Evolutionary conservation across 1,140 invertebrate species (phyloP).

Genomic region (Archivesica marissinica): DNA sequence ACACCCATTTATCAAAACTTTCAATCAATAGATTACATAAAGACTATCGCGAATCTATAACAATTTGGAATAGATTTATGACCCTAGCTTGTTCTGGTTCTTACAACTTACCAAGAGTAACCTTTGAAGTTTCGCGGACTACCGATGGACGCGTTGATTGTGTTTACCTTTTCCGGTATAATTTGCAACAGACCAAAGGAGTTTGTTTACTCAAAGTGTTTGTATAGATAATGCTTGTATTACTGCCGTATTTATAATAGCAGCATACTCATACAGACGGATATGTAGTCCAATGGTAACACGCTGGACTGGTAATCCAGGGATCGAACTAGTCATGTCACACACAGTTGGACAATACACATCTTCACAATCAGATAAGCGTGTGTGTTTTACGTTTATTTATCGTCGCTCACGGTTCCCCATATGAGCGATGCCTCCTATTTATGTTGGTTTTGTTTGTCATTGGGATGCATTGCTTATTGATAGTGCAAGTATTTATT

Average conservation of each 20-base stretch:
- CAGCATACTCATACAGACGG: too few relatives aligned
- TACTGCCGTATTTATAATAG: conserved; percentile 5
- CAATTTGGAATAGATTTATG: conserved; percentile 50
- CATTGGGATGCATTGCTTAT: too few relatives aligned
- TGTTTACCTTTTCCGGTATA: conserved; percentile 22
- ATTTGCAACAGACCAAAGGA: conserved; percentile 28
- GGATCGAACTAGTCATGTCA: too few relatives aligned
- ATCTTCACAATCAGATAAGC: too few relatives aligned
- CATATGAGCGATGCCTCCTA: too few relatives aligned
- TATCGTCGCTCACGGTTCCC: too few relatives aligned
- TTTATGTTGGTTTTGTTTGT: too few relatives aligned
- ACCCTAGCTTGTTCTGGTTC: not conserved
- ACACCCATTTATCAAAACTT: conserved; percentile 21
- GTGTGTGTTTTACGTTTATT: too few relatives aligned
- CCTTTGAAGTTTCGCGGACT: conserved; percentile 34
- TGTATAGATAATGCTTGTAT: conserved; percentile 48
- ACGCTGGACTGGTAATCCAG: too few relatives aligned
- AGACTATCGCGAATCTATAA: conserved; percentile 6
- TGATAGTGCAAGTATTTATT: too few relatives aligned
- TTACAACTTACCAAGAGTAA: conserved; percentile 25
- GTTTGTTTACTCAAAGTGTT: conserved; percentile 36
- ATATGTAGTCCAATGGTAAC: too few relatives aligned
- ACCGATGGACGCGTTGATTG: not conserved
- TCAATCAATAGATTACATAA: conserved; percentile 41
- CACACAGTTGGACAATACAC: too few relatives aligned